Base-by-base conservation (phyloP, 2,888 invertebrate genomes). In the Nasonia oneida region DNA sequence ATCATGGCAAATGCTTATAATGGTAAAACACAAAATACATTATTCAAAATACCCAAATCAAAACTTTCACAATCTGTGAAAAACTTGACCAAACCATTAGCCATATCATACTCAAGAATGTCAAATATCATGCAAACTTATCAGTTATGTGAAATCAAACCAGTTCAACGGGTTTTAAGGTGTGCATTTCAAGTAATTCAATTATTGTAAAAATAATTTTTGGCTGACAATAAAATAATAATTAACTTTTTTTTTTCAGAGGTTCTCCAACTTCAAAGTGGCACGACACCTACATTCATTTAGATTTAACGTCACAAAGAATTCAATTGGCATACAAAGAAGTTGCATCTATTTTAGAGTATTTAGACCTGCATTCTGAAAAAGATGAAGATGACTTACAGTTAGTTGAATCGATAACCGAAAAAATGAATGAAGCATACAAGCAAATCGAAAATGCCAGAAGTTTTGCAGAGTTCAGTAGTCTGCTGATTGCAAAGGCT, bases 211-310 rank as follows among this genome's bases (percentile, higher is more conserved):
- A 61, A 77, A 61, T 29, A 37, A 78, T 79, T 79, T 29, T 53
- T 71, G 75, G 42, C 15, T 80, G 50, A 77, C 61, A 80, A 76
- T 64, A 76, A 33, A 10, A n/a, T 18, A 29, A 29, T 1, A 29
- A 29, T 29, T 29, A 29, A 29, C 73, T 57, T 67, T 75, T 42
- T 75, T 42, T 23, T 57, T 78, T 77, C 84, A 92, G 92, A 75
- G 86, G 88, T 64, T 80, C 85, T 23, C 64, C 85, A 18, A 88
- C 76, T 75, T 90, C 91, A 4, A 92, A 90, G 67, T 93, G 91
- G 91, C 90, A 91, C 85, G 91, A 93, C 86, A 87, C 92, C 23
- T 92, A 91, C 73, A 83, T 92, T 81, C 92, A 93, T 81, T 86
- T 93, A 73, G 90, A 92, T 87, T 86, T 92, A 61, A 90, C 92